phyloP scores from a whole-genome alignment of 37 sponge, comb jelly and placozoan species.

The Dysidea cf. avara region DNA sequence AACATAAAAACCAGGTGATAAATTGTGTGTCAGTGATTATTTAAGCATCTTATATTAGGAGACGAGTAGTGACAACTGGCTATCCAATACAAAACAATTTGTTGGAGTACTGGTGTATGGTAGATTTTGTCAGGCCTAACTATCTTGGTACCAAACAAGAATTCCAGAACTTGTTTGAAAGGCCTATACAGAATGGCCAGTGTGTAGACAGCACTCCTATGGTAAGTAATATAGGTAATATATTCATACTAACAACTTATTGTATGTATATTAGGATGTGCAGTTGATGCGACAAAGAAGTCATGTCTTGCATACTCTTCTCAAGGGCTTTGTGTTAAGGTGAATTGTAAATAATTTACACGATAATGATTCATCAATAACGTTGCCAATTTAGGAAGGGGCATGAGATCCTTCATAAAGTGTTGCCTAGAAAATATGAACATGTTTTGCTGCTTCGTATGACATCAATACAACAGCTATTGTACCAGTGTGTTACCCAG shows the following conservation, averaged over 20 bases:
- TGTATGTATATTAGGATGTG: conserved; percentile 53
- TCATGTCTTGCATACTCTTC: conserved; percentile 63
- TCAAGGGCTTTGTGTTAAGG: conserved; percentile 71
- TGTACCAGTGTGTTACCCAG: conserved; percentile 58
- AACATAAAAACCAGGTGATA: conserved; percentile 76
- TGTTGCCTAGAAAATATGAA: conserved; percentile 85
- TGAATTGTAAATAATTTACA: conserved; percentile 31
- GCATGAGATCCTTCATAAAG: conserved; percentile 74
- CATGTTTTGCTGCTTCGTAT: conserved; percentile 73
- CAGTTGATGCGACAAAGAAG: conserved; percentile 59
- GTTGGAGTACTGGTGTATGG: conserved; percentile 99
- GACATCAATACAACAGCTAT: conserved; percentile 60
- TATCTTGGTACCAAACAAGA: conserved; percentile 97
- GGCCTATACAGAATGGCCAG: conserved; percentile 95
- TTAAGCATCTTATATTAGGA: conserved; percentile 24
- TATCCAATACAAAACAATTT: conserved; percentile 99
- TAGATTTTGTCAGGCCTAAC: conserved; percentile 98
- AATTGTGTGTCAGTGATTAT: too few species aligned
- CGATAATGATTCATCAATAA: too few species aligned
- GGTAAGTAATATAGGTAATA: conserved; percentile 38
- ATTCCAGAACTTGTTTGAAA: conserved; percentile 92
- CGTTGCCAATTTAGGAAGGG: conserved; percentile 52
- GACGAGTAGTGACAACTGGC: conserved; percentile 93
- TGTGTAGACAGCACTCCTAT: conserved; percentile 89
- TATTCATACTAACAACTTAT: neutral